These are phyloP conservation scores for Tragulus kanchil DNA, from an alignment of 2,113 vertebrate species.

Conservation along the genomic window DNA sequence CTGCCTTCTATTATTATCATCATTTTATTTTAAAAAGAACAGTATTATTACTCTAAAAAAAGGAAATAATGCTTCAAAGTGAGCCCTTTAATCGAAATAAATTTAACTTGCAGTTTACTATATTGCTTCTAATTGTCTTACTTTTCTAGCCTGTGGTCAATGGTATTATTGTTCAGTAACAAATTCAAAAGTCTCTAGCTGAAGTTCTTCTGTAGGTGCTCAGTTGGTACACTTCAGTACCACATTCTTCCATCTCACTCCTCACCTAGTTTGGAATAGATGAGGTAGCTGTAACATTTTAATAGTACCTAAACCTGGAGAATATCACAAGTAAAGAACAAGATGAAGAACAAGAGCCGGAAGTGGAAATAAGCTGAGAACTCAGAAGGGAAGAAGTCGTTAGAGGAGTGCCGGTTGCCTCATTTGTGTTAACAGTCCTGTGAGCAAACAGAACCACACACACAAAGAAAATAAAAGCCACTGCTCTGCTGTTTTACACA, in stretches of 20 bases:
- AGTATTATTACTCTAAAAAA: constrained; percentile 24
- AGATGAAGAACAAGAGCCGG: not conserved
- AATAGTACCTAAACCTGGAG: not conserved
- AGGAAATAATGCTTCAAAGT: not conserved
- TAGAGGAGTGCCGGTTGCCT: not conserved
- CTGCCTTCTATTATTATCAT: not conserved
- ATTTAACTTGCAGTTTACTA: not conserved
- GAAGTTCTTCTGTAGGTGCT: constrained; percentile 37
- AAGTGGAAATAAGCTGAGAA: not conserved
- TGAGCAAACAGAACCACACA: not conserved
- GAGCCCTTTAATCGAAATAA: constrained; percentile 40
- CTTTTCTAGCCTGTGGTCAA: not conserved
- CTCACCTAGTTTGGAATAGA: not conserved
- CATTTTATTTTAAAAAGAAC: constrained; percentile 3
- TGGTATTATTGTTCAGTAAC: not conserved
- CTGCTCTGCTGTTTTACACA: not conserved
- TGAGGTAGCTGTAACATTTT: not conserved
- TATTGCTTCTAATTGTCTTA: not conserved
- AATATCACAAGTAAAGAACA: constrained; percentile 19
- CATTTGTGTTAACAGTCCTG: not conserved
- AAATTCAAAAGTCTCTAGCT: not conserved
- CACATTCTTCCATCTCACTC: not conserved
- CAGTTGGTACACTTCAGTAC: not conserved
- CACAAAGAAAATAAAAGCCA: not conserved
- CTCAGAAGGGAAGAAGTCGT: not conserved